Evolutionary conservation across 2,797 vertebrate species (phyloP), one percentile per base, ranked within the genome.

Genomic region (Myotis planiceps): DNA sequence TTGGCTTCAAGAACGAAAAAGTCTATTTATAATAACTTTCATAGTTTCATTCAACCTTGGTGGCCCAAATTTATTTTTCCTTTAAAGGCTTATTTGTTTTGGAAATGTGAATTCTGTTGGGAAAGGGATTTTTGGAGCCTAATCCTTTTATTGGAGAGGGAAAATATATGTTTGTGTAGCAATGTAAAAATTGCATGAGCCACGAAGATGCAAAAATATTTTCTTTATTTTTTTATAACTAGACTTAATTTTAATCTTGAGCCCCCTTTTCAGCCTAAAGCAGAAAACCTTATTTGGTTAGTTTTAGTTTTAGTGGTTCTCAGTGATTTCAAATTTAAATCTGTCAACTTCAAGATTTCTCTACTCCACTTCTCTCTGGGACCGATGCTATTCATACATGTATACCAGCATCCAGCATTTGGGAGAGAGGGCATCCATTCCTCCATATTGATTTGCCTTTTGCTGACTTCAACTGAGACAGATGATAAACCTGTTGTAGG

Each of bases 171-270:
- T 96, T 92, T 97, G 45, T 96, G 25, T 60, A 68, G 90, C 34
- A 76, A 74, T 55, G 9, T 75, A 90, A 51, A 95, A 97, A 92
- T 72, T 97, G 39, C 34, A 82, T 88, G 90, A 96, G 45, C 82
- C 72, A 83, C 29, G 92, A 49, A 92, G 72, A 90, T 90, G 88
- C 65, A 92, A 96, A 95, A 95, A 90, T 93, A 88, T 81, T 92
- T 87, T 82, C 69, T 92, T 95, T 71, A 63, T 83, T 4, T 95
- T 95, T 96, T 94, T 16, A 79, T 87, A 88, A 92, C n/a, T 66
- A 90, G 71, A 66, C 32, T 86, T 90, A 86, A 79, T 94, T 91
- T 96, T 92, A 87, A 93, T 88, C 63, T 80, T 88, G 13, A 76
- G n/a, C 16, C 23, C 39, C 23, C 14, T 68, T 86, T 93, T 66